phyloP scores from a whole-genome alignment of 2,888 invertebrate species.

The Melolontha melolontha region DNA sequence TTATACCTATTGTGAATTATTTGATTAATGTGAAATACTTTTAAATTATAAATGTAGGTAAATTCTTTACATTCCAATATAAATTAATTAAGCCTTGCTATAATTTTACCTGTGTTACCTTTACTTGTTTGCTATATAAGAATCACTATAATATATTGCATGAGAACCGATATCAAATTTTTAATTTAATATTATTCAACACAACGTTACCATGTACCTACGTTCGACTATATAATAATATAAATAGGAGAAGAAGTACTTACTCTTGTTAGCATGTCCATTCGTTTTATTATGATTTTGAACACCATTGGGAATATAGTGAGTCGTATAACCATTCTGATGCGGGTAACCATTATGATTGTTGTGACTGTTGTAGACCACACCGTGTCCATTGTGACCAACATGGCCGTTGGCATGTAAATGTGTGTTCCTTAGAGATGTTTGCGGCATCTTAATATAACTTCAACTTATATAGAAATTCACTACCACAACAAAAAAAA shows the following conservation, averaged over 20 bases:
- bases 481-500: not conserved
- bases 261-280: conserved; percentile 59
- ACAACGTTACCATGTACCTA: no score
- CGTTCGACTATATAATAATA: no score
- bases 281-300: conserved; percentile 56
- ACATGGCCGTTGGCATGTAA: conserved; percentile 49
- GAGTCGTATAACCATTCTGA: conserved; percentile 54
- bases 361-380: conserved; percentile 46
- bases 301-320: conserved; percentile 53
- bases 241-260: conserved; percentile 15
- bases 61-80: no score
- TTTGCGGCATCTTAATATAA: conserved; percentile 38
- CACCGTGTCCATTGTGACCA: conserved; percentile 40
- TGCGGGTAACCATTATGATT: conserved; percentile 52
- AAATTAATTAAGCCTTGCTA: no score
- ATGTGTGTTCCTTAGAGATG: conserved; percentile 44
- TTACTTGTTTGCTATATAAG: no score
- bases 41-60: no score
- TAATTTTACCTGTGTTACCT: no score
- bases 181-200: no score
- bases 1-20: no score
- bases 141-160: no score
- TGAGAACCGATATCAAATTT: no score
- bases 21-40: no score
- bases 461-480: not conserved